phyloP scores from a whole-genome alignment of 2,888 invertebrate species.

The Acanthacorydalis orientalis region DNA sequence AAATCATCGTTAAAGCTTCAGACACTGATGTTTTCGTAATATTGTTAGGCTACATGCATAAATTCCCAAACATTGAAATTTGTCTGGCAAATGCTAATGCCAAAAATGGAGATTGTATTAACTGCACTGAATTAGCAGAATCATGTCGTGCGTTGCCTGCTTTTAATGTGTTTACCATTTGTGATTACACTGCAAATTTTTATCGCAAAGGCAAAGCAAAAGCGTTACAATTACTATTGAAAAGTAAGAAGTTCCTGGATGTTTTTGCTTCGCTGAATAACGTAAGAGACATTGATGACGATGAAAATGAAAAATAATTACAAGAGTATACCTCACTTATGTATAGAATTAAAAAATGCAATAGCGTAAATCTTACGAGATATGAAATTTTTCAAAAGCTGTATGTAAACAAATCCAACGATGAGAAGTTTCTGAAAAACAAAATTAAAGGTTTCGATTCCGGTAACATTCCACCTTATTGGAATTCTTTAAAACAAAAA shows the following conservation, averaged over 20 bases:
- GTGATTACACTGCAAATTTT: slow-evolving; percentile 11
- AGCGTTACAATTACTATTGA: slow-evolving; percentile 9
- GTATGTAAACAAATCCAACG: neutral
- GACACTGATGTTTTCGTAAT: slow-evolving; percentile 10
- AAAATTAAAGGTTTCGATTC: neutral
- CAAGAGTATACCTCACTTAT: neutral
- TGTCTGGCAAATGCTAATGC: slow-evolving; percentile 1
- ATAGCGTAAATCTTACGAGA: neutral
- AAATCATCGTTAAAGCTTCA: slow-evolving; percentile 9
- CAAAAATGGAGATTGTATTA: slow-evolving; percentile 6
- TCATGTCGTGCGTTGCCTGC: too few species aligned
- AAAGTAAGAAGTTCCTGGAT: slow-evolving; percentile 7
- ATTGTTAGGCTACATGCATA: slow-evolving; percentile 9
- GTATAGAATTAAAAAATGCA: neutral
- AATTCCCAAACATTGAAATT: slow-evolving; percentile 6
- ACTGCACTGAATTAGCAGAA: slow-evolving; percentile 9
- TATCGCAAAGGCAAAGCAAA: slow-evolving; percentile 12
- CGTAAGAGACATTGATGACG: neutral
- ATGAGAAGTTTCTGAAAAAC: neutral
- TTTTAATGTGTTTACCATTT: slow-evolving; percentile 12
- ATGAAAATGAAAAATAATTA: neutral
- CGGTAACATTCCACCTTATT: neutral
- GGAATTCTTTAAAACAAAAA: neutral
- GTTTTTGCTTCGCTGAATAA: neutral
- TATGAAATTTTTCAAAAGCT: neutral